Conservation (phyloP, 2,888 invertebrate species). For the Stramonita haemastoma region DNA sequence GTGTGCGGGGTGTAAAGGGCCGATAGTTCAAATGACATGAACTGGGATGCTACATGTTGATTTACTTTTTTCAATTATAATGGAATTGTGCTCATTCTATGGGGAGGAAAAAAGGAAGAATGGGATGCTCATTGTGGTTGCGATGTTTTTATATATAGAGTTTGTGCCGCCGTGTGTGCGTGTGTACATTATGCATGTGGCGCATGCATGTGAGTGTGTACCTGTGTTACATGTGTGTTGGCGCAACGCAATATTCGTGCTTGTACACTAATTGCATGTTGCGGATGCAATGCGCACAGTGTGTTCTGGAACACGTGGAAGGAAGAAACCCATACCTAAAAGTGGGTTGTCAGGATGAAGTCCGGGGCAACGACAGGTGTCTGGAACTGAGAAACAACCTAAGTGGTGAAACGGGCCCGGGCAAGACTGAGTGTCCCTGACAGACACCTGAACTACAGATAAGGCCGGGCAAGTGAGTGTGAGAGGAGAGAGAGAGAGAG, state of each 20-base stretch:
- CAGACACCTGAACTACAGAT: neutral
- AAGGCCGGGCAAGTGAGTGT: neutral
- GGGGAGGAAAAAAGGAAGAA: too few relatives aligned
- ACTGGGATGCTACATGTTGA: too few relatives aligned
- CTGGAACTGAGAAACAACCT: too few relatives aligned
- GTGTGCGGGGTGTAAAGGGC: too few relatives aligned
- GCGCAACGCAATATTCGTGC: too few relatives aligned
- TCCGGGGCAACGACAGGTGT: too few relatives aligned
- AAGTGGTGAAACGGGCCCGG: conserved; percentile 34
- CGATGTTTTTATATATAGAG: neutral
- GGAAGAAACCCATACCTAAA: conserved; percentile 45
- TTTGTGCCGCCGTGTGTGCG: neutral
- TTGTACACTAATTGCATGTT: too few relatives aligned
- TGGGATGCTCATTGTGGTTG: too few relatives aligned
- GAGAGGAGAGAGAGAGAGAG: neutral
- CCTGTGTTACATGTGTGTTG: neutral
- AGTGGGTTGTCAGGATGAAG: too few relatives aligned
- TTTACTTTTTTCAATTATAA: too few relatives aligned
- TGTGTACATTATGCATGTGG: neutral
- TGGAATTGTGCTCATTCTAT: too few relatives aligned
- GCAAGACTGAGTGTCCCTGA: conserved; percentile 45
- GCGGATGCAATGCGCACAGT: conserved; percentile 50
- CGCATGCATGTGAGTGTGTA: neutral
- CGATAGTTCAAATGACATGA: too few relatives aligned
- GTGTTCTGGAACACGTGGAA: conserved; percentile 51